Evolutionary conservation across 2,797 vertebrate species (phyloP).

Genomic region (Myripristis murdjan): DNA sequence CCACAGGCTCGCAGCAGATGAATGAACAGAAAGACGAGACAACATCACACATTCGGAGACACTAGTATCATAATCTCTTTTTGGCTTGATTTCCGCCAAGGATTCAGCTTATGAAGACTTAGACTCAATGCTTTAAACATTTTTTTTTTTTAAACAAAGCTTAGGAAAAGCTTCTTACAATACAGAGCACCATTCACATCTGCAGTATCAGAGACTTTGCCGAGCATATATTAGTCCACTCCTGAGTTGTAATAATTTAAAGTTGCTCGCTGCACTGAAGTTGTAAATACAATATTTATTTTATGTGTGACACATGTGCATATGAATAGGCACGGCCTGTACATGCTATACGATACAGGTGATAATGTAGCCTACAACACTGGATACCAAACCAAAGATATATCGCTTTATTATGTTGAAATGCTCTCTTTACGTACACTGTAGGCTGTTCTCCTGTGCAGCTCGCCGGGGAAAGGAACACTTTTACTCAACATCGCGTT

Average conservation of each 20-base stretch:
- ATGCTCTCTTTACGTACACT: background rate
- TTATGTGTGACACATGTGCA: slow-evolving; percentile 26
- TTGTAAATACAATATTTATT: slow-evolving; percentile 80
- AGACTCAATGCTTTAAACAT: slow-evolving; percentile 50
- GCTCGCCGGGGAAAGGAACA: background rate
- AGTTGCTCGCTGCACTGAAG: slow-evolving; percentile 42
- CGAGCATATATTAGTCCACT: background rate
- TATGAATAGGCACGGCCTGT: slow-evolving; percentile 20
- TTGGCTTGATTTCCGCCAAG: slow-evolving; percentile 33
- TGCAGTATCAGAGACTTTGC: slow-evolving; percentile 41
- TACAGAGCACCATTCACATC: slow-evolving; percentile 43
- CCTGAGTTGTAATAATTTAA: slow-evolving; percentile 51
- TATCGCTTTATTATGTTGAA: background rate
- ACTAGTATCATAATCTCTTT: slow-evolving; percentile 35
- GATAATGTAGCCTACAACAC: slow-evolving; percentile 23
- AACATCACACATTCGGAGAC: slow-evolving; percentile 24
- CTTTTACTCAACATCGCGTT: background rate
- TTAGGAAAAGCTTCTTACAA: slow-evolving; percentile 50
- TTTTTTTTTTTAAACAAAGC: slow-evolving; percentile 31
- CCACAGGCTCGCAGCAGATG: slow-evolving; percentile 15
- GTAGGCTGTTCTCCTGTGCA: background rate
- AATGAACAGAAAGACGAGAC: slow-evolving; percentile 24
- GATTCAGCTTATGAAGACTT: slow-evolving; percentile 39
- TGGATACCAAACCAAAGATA: slow-evolving; percentile 68
- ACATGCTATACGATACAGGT: slow-evolving; percentile 1